Evolutionary conservation across 2,888 invertebrate genomes (phyloP).

Genomic region (Allacma fusca): DNA sequence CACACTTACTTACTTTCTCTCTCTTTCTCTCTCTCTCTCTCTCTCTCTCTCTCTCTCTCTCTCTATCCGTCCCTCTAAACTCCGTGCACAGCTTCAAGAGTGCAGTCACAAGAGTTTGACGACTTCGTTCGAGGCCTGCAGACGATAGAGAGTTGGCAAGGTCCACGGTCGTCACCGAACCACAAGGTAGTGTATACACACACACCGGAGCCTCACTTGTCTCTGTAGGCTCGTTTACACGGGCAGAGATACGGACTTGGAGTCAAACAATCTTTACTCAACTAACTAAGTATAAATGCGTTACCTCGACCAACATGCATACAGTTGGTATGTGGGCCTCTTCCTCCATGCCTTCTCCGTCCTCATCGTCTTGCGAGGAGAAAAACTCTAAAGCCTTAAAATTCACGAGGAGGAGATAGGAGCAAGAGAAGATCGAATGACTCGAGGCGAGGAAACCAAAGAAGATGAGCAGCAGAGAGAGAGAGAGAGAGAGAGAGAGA

Average conservation of each 20-base stretch:
- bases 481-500: conserved; percentile 22
- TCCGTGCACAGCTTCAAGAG: conserved; percentile 5
- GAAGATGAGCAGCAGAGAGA: conserved; percentile 33
- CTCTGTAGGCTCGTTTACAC: conserved; percentile 27
- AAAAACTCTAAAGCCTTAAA: conserved; percentile 35
- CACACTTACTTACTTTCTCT: conserved; percentile 38
- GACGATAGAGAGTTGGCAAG: conserved; percentile 7
- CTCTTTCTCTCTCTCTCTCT: conserved; percentile 1
- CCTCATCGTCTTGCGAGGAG: not conserved
- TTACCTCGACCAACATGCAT: conserved; percentile 19
- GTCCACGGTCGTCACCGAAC: conserved; percentile 22
- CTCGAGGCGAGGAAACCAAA: conserved; percentile 40
- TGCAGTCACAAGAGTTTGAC: conserved; percentile 3
- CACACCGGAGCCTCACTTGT: conserved; percentile 25
- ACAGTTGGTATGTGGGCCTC: not conserved
- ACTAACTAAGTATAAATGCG: conserved; percentile 20
- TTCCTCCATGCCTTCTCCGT: not conserved
- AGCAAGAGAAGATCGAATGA: conserved; percentile 39
- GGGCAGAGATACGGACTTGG: conserved; percentile 28
- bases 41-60: conserved; percentile 20
- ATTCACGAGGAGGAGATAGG: conserved; percentile 41
- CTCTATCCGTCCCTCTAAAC: conserved; percentile 6
- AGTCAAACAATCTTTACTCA: conserved; percentile 36
- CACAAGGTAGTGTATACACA: conserved; percentile 1
- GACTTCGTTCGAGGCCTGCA: not conserved